Base-by-base conservation (phyloP, 2,797 vertebrate species). In the Paguma larvata region DNA sequence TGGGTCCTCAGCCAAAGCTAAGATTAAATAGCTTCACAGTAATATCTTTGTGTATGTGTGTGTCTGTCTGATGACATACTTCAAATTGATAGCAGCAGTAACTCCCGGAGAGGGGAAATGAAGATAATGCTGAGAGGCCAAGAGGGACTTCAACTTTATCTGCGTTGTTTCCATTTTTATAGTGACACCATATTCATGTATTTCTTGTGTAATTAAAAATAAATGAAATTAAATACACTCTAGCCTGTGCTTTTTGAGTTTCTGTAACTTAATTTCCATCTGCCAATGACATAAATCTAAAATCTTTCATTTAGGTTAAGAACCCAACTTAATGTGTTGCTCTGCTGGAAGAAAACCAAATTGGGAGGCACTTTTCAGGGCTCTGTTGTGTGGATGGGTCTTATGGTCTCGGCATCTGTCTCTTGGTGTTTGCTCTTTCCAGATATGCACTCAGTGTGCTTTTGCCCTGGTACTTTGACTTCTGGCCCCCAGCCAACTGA, bases 181-280 rank as follows among this genome's bases (percentile, higher is more conserved):
- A 44, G 75, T 44, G 30, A 87, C 32, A 85, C 38, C 77, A 85
- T 91, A 92, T 87, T 67, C 53, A 65, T 84, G 53, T 16, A 25
- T 86, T 90, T 46, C 92, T 92, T 51, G 19, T 67, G 16, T 88
- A 85, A 97, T 98, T 94, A 96, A 95, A 96, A 92, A 85, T 82
- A 94, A 95, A 87, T 92, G 75, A 95, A 86, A 95, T 94, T 77
- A 87, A 97, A 93, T 94, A 48, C 68, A 32, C 82, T 73, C 32
- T 87, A 56, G 77, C 62, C 38, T 79, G 65, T 65, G 30, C 79
- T 70, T 14, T n/a, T 77, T 94, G 34, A 34, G 21, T 95, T 94
- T 95, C 56, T 70, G 48, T 19, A 65, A 41, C 38, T 92, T 95
- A 80, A 77, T 92, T 92, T 96, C 89, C 91, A 93, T 96, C 93